Conservation (phyloP, 2,888 invertebrate genomes). For the Dione vanillae region DNA sequence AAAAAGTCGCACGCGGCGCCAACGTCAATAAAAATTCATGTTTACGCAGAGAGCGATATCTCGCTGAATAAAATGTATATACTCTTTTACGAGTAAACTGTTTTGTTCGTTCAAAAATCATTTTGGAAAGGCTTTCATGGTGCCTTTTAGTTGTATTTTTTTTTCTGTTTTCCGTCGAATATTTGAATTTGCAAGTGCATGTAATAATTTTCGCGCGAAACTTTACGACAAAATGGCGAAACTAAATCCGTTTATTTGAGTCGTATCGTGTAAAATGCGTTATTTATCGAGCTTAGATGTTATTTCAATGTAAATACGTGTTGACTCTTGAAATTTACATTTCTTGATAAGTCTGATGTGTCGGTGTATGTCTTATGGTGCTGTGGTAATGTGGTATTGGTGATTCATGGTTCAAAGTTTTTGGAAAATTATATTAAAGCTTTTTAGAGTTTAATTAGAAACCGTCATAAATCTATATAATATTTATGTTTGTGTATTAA, state of each 20-base stretch:
- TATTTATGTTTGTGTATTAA: too few species aligned
- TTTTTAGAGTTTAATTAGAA: too few species aligned
- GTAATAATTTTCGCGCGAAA: conserved; percentile 17
- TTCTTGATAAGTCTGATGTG: conserved; percentile 2
- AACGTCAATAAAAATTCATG: conserved; percentile 77
- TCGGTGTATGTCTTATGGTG: background rate
- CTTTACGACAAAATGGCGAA: conserved; percentile 10
- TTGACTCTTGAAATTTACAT: conserved; percentile 9
- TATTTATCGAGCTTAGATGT: conserved; percentile 4
- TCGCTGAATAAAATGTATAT: conserved; percentile 63
- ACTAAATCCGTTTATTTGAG: background rate
- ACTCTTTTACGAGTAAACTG: conserved; percentile 56
- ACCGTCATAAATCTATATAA: too few species aligned
- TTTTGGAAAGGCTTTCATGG: conserved; percentile 53
- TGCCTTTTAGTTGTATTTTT: conserved; percentile 13
- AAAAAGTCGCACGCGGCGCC: conserved; percentile 62
- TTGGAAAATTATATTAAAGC: background rate
- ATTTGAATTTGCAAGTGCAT: conserved; percentile 22
- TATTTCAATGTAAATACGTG: conserved; percentile 3
- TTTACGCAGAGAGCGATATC: conserved; percentile 71
- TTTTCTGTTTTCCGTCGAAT: conserved; percentile 6
- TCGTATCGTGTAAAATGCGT: conserved; percentile 8
- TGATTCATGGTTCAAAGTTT: background rate
- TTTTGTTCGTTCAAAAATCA: conserved; percentile 61
- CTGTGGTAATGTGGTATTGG: background rate